Percentiles rank a stretch among this genome's conserved stretches.
Conservation (phyloP, 2,113 vertebrate genomes). For the Megaceryle maxima region DNA sequence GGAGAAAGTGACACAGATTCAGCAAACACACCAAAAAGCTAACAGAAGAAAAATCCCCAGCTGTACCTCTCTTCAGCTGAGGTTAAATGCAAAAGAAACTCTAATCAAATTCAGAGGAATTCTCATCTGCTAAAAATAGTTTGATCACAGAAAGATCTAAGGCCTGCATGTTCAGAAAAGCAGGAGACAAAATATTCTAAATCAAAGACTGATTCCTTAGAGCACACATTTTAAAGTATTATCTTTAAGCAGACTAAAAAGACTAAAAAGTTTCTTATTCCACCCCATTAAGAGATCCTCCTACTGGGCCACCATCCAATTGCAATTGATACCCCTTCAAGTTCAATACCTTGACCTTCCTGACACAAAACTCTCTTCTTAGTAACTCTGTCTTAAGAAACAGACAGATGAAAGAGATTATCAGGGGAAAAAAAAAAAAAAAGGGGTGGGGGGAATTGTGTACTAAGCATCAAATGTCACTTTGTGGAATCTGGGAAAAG, state of each 20-base stretch:
- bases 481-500: neutral
- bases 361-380: neutral
- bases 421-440: neutral
- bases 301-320: neutral
- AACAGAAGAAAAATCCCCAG: neutral
- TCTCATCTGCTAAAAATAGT: neutral
- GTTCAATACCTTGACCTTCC: conserved; percentile 11
- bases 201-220: conserved; percentile 9
- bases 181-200: conserved; percentile 7
- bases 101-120: neutral
- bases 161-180: neutral
- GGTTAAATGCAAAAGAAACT: neutral
- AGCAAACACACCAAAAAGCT: neutral
- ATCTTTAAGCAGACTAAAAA: neutral
- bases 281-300: neutral
- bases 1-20: neutral
- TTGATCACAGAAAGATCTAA: neutral
- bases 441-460: fast-evolving
- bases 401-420: neutral
- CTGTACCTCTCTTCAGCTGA: neutral
- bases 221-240: neutral
- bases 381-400: conserved; percentile 12
- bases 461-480: neutral
- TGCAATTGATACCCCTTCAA: neutral
- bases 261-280: neutral